These are phyloP conservation scores for Planococcus citri DNA, from an alignment of 1,140 invertebrate species.

Conservation along the genomic window DNA sequence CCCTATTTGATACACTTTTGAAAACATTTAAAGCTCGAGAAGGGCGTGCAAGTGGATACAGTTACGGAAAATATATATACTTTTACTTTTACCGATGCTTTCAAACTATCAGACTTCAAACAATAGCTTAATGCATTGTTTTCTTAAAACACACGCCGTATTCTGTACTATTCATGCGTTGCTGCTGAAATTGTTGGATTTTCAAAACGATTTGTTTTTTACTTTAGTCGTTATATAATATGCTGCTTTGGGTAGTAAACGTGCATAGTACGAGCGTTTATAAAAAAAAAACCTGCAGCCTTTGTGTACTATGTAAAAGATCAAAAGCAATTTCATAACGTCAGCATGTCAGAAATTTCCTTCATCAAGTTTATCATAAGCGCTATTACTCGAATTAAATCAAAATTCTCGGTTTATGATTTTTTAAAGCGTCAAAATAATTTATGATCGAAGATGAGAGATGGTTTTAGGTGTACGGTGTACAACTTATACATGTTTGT, in stretches of 20 bases:
- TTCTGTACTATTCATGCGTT: background rate
- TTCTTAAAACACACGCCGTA: background rate
- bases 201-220: background rate
- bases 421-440: background rate
- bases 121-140: conserved; percentile 7
- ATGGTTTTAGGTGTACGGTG: too few species aligned
- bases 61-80: background rate
- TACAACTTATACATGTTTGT: background rate
- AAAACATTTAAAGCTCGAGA: background rate
- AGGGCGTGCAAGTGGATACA: background rate
- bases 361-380: too few species aligned
- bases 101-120: background rate
- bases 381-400: too few species aligned
- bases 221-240: too few species aligned
- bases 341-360: too few species aligned
- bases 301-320: too few species aligned
- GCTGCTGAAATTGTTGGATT: background rate
- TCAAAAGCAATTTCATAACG: too few species aligned
- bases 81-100: background rate
- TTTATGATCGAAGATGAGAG: background rate
- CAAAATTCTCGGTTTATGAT: background rate
- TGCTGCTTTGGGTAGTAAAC: too few species aligned
- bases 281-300: too few species aligned
- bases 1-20: background rate
- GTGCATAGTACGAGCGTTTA: too few species aligned